A percentile compares a stretch with the other conserved stretches of the same genome.
Conservation (phyloP, 2,797 vertebrate genomes). For the Helicolenus hilgendorfi region DNA sequence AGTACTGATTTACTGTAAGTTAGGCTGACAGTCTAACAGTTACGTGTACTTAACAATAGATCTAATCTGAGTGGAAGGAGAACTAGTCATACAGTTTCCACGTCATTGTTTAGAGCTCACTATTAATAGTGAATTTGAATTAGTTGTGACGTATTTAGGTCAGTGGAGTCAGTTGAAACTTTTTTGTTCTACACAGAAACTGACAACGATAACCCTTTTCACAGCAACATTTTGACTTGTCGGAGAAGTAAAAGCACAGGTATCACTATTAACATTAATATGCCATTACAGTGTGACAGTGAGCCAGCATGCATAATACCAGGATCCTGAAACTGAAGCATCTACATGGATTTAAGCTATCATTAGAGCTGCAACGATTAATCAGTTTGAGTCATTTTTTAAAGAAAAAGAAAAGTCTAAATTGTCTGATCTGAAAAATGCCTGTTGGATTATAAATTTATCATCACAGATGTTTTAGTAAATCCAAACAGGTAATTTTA, state of each 20-base stretch:
- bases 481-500: too few species aligned
- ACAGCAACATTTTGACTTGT: neutral
- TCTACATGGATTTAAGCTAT: too few species aligned
- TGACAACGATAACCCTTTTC: neutral
- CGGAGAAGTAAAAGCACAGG: neutral
- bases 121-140: neutral
- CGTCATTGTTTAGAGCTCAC: neutral
- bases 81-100: neutral
- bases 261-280: neutral
- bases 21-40: neutral
- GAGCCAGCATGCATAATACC: neutral
- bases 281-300: neutral
- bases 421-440: too few species aligned
- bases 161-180: neutral
- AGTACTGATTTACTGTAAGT: neutral
- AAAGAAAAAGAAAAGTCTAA: too few species aligned
- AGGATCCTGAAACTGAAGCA: too few species aligned
- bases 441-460: too few species aligned
- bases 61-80: neutral
- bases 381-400: too few species aligned
- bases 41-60: neutral
- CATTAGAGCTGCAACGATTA: too few species aligned
- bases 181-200: neutral
- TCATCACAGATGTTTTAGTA: too few species aligned
- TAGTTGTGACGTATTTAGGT: neutral